phyloP scores from a whole-genome alignment of 2,113 vertebrate species.

The Lampris megalopsis region DNA sequence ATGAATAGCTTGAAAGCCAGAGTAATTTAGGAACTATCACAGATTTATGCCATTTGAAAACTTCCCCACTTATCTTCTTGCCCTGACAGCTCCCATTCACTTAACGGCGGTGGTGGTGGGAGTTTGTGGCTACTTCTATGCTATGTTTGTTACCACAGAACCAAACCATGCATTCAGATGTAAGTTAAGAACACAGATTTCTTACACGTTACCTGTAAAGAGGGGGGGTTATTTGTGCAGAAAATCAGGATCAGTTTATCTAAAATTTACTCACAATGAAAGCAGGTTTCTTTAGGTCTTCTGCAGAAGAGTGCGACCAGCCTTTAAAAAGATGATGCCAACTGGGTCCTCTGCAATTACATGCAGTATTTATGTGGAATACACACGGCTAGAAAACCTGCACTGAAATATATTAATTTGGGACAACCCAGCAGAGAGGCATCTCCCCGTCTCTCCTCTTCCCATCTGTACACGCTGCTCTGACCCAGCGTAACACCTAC shows the following conservation, averaged over 20 bases:
- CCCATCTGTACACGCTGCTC: constrained; percentile 30
- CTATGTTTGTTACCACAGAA: neutral
- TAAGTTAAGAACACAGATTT: constrained; percentile 7
- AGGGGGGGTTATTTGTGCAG: too few relatives aligned
- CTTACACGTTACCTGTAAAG: too few relatives aligned
- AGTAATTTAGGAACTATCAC: neutral
- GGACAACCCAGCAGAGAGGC: constrained; percentile 14
- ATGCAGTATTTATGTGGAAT: too few relatives aligned
- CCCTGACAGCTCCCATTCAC: neutral
- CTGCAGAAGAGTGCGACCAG: neutral
- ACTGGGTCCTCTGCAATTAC: too few relatives aligned
- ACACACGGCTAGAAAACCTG: neutral
- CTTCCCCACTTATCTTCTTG: neutral
- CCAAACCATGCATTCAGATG: constrained; percentile 8
- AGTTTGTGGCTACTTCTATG: neutral
- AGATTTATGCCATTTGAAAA: neutral
- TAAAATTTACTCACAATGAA: constrained; percentile 2
- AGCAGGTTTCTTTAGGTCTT: neutral
- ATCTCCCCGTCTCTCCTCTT: constrained; percentile 22
- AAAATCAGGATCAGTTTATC: neutral
- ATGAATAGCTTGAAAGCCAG: neutral
- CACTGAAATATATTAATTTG: constrained; percentile 22
- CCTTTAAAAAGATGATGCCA: too few relatives aligned
- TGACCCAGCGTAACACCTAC: neutral
- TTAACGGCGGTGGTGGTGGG: neutral